phyloP scores from a whole-genome alignment of 2,797 vertebrate species.

The Apogon hyalosoma region DNA sequence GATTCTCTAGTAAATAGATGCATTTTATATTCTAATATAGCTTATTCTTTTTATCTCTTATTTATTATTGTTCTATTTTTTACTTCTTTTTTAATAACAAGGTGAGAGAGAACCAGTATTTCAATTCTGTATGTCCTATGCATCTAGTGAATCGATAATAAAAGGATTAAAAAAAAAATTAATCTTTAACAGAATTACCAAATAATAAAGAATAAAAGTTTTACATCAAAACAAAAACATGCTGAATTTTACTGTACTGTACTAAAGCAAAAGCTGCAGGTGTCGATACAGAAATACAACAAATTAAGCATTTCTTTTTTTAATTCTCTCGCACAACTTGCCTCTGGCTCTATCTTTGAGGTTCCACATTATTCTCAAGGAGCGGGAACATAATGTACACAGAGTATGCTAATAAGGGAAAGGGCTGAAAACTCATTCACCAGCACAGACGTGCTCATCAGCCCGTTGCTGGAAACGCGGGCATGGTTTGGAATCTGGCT shows the following conservation, averaged over 20 bases:
- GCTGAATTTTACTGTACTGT: not conserved
- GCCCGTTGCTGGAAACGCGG: slow-evolving; percentile 12
- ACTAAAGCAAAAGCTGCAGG: not conserved
- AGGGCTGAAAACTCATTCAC: slow-evolving; percentile 31
- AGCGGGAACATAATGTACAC: slow-evolving; percentile 9
- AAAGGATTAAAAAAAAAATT: too few species aligned
- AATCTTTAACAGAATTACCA: not conserved
- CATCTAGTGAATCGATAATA: too few species aligned
- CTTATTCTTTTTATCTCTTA: too few species aligned
- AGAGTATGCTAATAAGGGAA: slow-evolving; percentile 46
- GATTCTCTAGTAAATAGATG: too few species aligned
- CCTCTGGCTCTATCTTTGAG: not conserved
- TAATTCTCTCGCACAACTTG: not conserved
- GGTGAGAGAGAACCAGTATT: too few species aligned
- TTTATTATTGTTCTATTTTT: too few species aligned
- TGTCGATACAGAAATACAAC: not conserved
- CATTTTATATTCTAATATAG: too few species aligned
- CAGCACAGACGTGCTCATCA: slow-evolving; percentile 31
- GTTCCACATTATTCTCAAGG: slow-evolving; percentile 1
- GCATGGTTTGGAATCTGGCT: slow-evolving; percentile 42
- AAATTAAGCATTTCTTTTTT: not conserved
- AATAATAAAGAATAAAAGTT: slow-evolving; percentile 1
- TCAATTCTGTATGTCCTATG: too few species aligned
- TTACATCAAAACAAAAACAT: not conserved
- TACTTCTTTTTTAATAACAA: too few species aligned